Conservation (phyloP, 2,797 vertebrate genomes). For the Ispidina picta region DNA sequence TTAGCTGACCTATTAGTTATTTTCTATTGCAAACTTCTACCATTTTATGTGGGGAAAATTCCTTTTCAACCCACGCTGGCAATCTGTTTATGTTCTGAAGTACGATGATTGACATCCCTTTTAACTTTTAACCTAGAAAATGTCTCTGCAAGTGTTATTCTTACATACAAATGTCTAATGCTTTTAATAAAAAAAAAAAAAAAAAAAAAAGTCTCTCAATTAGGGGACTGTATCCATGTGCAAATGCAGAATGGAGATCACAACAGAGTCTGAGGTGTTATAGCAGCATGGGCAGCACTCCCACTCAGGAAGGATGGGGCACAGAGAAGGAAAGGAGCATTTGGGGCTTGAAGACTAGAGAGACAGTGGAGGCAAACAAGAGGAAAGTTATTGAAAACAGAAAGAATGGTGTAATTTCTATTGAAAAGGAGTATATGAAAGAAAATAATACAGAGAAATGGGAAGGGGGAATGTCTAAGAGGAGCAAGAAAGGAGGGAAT, state of each 20-base stretch:
- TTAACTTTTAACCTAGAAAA: slow-evolving; percentile 76
- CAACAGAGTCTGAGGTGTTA: slow-evolving; percentile 72
- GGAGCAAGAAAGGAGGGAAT: background rate
- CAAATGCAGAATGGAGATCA: slow-evolving; percentile 65
- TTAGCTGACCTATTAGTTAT: slow-evolving; percentile 70
- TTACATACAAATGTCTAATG: slow-evolving; percentile 73
- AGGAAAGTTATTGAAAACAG: slow-evolving; percentile 11
- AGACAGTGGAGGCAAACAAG: background rate
- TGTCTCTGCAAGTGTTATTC: slow-evolving; percentile 75
- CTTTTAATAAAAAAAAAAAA: slow-evolving; percentile 66
- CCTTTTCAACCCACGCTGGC: slow-evolving; percentile 77
- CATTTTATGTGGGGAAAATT: slow-evolving; percentile 70
- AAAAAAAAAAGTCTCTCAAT: slow-evolving; percentile 59
- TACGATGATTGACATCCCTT: slow-evolving; percentile 76
- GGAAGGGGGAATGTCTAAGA: background rate
- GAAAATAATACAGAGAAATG: background rate
- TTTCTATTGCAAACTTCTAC: slow-evolving; percentile 61
- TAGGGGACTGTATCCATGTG: slow-evolving; percentile 70
- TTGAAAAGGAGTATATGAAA: background rate
- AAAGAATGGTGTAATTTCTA: background rate
- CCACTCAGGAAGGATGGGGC: slow-evolving; percentile 64
- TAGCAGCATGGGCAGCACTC: slow-evolving; percentile 67
- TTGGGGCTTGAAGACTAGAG: slow-evolving; percentile 46
- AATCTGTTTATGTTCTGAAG: slow-evolving; percentile 77
- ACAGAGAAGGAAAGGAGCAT: slow-evolving; percentile 54